phyloP scores from a whole-genome alignment of 2,113 vertebrate species.

The Herpailurus yagouaroundi region DNA sequence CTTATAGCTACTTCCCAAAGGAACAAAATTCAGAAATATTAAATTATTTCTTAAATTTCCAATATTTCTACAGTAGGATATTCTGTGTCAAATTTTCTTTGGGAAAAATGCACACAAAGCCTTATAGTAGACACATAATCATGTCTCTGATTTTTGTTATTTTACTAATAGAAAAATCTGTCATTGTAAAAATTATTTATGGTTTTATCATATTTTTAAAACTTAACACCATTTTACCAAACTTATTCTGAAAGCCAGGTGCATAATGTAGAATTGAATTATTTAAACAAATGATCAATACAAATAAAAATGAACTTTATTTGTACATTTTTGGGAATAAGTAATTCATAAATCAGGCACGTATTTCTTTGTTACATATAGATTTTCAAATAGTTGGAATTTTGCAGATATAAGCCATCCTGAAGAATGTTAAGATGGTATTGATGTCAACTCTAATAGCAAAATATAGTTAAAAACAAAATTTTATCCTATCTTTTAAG shows the following conservation, averaged over 20 bases:
- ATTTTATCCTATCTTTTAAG: not conserved
- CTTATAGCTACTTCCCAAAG: not conserved
- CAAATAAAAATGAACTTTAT: not conserved
- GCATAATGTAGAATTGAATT: not conserved
- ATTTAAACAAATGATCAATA: not conserved
- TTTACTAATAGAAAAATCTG: not conserved
- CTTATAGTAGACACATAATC: not conserved
- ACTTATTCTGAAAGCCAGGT: not conserved
- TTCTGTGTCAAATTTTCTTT: not conserved
- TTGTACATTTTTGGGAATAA: not conserved
- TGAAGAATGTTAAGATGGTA: not conserved
- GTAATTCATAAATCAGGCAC: not conserved
- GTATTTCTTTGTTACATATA: not conserved
- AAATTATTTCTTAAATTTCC: not conserved
- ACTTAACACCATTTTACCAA: not conserved
- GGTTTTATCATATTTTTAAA: not conserved
- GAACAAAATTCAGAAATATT: slow-evolving; percentile 20
- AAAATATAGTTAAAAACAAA: not conserved
- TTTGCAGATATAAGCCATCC: not conserved
- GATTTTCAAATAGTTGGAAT: not conserved
- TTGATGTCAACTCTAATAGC: not conserved
- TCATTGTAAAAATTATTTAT: not conserved
- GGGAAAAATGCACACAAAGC: not conserved
- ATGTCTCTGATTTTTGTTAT: not conserved
- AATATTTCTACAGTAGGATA: not conserved